These are phyloP conservation scores for Chaetura pelagica DNA, from an alignment of 2,113 vertebrate genomes.

Conservation along the genomic window DNA sequence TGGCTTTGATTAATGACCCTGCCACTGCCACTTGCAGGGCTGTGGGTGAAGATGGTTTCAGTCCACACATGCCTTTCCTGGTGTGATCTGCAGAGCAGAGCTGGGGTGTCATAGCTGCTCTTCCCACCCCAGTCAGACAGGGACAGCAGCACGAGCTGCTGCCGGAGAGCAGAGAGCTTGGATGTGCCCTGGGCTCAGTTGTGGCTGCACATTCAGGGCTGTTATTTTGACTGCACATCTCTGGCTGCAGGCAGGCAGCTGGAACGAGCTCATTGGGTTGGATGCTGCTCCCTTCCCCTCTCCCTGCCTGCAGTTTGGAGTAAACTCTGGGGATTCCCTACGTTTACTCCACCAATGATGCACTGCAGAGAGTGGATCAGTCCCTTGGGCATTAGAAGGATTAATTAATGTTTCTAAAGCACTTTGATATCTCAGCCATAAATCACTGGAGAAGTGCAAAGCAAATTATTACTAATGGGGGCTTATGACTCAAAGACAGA, in stretches of 20 bases:
- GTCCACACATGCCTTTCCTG: background rate
- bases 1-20: background rate
- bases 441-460: slow-evolving; percentile 68
- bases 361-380: slow-evolving; percentile 38
- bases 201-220: background rate
- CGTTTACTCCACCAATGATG: slow-evolving; percentile 40
- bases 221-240: slow-evolving; percentile 13
- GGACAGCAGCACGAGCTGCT: background rate
- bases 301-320: background rate
- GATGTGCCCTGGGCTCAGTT: background rate
- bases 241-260: background rate
- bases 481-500: slow-evolving; percentile 69
- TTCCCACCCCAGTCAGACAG: accelerated
- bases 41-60: background rate
- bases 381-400: slow-evolving; percentile 55
- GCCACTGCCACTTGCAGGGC: background rate
- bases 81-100: background rate
- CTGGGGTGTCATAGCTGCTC: background rate
- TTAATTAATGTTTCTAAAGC: slow-evolving; percentile 70
- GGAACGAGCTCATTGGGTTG: background rate
- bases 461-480: slow-evolving; percentile 71
- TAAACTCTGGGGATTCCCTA: slow-evolving; percentile 27
- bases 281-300: background rate
- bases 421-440: slow-evolving; percentile 66
- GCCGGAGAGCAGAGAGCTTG: background rate